phyloP scores from a whole-genome alignment of 2,113 vertebrate species.

The Synodontis membranacea region DNA sequence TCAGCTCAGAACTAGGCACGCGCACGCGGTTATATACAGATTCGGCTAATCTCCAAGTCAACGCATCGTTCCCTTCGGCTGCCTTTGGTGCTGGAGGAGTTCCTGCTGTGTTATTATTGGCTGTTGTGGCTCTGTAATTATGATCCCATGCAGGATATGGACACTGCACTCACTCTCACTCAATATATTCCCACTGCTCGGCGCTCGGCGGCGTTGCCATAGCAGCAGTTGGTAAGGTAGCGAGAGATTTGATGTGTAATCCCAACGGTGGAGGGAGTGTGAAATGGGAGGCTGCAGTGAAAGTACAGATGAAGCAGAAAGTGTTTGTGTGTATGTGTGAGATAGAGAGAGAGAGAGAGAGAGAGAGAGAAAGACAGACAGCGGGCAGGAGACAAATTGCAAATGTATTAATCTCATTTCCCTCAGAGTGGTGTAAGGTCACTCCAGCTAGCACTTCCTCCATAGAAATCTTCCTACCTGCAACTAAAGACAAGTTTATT shows the following conservation, averaged over 20 bases:
- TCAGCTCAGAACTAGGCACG: neutral
- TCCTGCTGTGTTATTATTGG: conserved; percentile 41
- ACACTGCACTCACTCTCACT: conserved; percentile 39
- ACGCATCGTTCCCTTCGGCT: neutral
- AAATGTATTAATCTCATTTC: conserved; percentile 35
- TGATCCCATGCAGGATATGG: conserved; percentile 46
- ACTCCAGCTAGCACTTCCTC: neutral
- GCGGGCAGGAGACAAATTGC: neutral
- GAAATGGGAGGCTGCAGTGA: conserved; percentile 67
- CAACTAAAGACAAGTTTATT: neutral
- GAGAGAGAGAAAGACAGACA: conserved; percentile 11
- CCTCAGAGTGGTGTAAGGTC: conserved; percentile 23
- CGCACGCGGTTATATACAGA: neutral
- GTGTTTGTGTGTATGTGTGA: neutral
- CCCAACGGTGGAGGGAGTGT: conserved; percentile 64
- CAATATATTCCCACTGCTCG: conserved; percentile 39
- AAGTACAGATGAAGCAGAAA: conserved; percentile 40
- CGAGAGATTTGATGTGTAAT: conserved; percentile 70
- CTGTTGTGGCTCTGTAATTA: conserved; percentile 49
- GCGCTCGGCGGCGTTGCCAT: conserved; percentile 76
- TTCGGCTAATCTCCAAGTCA: conserved; percentile 7
- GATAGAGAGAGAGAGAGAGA: conserved; percentile 1
- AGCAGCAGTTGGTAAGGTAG: conserved; percentile 71
- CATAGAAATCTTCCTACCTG: neutral
- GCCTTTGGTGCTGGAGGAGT: conserved; percentile 24